Evolutionary conservation across 2,888 invertebrate species (phyloP).

Genomic region (Molanna angustata): DNA sequence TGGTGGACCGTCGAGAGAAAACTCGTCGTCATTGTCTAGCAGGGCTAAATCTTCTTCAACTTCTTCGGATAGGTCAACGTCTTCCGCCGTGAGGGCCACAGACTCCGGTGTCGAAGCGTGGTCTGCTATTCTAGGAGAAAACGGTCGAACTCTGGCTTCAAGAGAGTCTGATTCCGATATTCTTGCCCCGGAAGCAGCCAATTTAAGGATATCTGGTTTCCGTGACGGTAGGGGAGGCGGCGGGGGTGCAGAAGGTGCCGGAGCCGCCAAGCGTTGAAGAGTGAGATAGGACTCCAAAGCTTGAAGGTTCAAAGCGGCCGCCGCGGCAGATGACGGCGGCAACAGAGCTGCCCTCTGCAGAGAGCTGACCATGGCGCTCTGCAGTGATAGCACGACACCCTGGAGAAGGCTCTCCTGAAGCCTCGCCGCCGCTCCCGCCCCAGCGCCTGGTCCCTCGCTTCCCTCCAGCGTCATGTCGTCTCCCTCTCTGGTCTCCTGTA

Average conservation of each 20-base stretch:
- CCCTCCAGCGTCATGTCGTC: conserved; percentile 24
- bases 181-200: conserved; percentile 57
- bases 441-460: conserved; percentile 41
- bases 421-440: conserved; percentile 44
- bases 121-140: conserved; percentile 51
- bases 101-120: conserved; percentile 53
- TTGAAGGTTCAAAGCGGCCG: conserved; percentile 80
- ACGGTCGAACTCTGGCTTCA: conserved; percentile 44
- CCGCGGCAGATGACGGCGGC: conserved; percentile 80
- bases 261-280: conserved; percentile 72
- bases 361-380: conserved; percentile 82
- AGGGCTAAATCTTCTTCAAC: conserved; percentile 72
- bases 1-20: conserved; percentile 58
- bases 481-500: conserved; percentile 40
- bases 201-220: conserved; percentile 66
- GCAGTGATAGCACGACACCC: conserved; percentile 76
- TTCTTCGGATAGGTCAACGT: conserved; percentile 67
- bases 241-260: conserved; percentile 54
- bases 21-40: conserved; percentile 71
- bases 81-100: conserved; percentile 54
- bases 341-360: conserved; percentile 79
- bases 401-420: conserved; percentile 65
- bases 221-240: conserved; percentile 42
- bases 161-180: conserved; percentile 49
- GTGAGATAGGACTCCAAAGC: conserved; percentile 84